phyloP scores from a whole-genome alignment of 2,113 vertebrate genomes.

The Chloropsis hardwickii region DNA sequence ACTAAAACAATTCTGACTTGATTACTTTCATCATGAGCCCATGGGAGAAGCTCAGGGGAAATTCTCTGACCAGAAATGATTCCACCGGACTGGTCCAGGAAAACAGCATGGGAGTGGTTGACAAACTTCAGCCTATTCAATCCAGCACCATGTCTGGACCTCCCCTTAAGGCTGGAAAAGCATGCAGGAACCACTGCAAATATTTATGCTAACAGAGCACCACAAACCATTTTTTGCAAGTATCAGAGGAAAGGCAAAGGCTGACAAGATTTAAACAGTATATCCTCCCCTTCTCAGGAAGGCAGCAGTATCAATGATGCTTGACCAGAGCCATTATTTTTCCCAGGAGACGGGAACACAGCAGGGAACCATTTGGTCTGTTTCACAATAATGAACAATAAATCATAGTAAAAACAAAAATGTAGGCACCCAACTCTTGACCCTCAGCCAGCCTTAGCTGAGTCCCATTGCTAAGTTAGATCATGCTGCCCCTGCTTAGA shows the following conservation, averaged over 20 bases:
- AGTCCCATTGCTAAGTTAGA: background rate
- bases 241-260: background rate
- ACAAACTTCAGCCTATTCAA: background rate
- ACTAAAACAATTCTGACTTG: background rate
- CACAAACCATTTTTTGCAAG: background rate
- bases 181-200: background rate
- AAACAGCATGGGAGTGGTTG: background rate
- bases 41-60: background rate
- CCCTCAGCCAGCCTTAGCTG: background rate
- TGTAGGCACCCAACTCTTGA: background rate
- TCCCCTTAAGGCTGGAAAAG: background rate
- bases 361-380: background rate
- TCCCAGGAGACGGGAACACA: background rate
- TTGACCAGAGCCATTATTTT: background rate
- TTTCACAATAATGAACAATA: slow-evolving; percentile 4
- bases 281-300: background rate
- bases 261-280: background rate
- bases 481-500: background rate
- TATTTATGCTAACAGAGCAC: background rate
- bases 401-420: background rate
- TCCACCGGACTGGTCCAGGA: background rate
- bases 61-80: background rate
- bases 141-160: background rate
- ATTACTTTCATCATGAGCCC: background rate
- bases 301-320: background rate